Conservation (phyloP, 37 sponge, comb jelly and placozoan species). For the Halichondria panicea region DNA sequence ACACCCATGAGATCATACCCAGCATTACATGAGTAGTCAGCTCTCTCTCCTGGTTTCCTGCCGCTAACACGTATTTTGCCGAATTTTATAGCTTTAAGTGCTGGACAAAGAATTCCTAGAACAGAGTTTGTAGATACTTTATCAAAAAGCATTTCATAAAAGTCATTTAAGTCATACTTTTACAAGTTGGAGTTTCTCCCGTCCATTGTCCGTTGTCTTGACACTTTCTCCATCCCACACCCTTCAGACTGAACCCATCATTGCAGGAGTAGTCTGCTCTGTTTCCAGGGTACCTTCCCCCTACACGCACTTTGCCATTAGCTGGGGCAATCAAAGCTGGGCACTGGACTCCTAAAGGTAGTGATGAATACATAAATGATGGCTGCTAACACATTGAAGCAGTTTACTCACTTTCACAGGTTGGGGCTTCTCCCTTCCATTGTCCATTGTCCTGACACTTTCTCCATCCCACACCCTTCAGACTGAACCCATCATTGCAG, state of each 20-base stretch:
- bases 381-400: too few relatives aligned
- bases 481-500: constrained; percentile 30
- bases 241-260: constrained; percentile 32
- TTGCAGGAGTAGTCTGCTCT: constrained; percentile 59
- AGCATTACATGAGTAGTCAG: constrained; percentile 10
- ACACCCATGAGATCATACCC: neutral
- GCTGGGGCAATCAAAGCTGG: too few relatives aligned
- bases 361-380: too few relatives aligned
- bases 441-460: constrained; percentile 54
- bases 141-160: too few relatives aligned
- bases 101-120: neutral
- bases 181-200: too few relatives aligned
- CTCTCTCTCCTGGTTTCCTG: neutral
- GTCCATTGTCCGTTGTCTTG: constrained; percentile 45
- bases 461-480: constrained; percentile 21
- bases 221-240: constrained; percentile 19
- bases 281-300: too few relatives aligned
- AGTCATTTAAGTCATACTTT: too few relatives aligned
- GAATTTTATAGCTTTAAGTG: neutral
- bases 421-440: constrained; percentile 54
- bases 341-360: too few relatives aligned
- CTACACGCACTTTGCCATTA: too few relatives aligned
- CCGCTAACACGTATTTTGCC: neutral
- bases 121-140: too few relatives aligned
- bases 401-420: constrained; percentile 38